phyloP scores from a whole-genome alignment of 1,140 invertebrate genomes.

The Vanessa tameamea region DNA sequence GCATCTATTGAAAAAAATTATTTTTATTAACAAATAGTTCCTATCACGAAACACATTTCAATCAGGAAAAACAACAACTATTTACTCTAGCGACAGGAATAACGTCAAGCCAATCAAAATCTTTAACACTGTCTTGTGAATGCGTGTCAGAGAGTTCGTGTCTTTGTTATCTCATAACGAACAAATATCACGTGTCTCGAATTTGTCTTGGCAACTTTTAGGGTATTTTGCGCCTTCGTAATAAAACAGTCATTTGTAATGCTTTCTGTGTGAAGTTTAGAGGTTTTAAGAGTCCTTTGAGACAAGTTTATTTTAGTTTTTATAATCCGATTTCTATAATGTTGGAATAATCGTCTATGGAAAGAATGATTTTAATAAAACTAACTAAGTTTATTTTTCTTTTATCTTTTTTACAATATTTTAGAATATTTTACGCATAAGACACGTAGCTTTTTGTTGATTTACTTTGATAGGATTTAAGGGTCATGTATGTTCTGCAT shows the following conservation, averaged over 20 bases:
- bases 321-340: no score
- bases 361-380: no score
- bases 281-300: conserved; percentile 2
- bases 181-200: conserved; percentile 22
- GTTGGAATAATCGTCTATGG: no score
- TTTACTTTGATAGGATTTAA: no score
- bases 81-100: background rate
- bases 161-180: conserved; percentile 17
- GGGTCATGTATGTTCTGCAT: no score
- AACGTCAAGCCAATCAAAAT: conserved; percentile 21
- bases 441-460: no score
- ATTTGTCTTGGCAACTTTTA: conserved; percentile 19
- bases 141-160: background rate
- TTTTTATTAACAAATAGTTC: background rate
- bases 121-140: conserved; percentile 8
- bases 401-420: no score
- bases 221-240: conserved; percentile 17
- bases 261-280: conserved; percentile 14
- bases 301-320: background rate
- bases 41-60: conserved; percentile 11
- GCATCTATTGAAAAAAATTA: no score
- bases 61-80: conserved; percentile 18
- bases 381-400: no score
- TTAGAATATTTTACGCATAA: no score
- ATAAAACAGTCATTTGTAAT: conserved; percentile 21